A percentile compares a stretch with the other conserved stretches of the same genome.
phyloP scores from a whole-genome alignment of 2,797 vertebrate genomes.

The Lepus oiostolus region DNA sequence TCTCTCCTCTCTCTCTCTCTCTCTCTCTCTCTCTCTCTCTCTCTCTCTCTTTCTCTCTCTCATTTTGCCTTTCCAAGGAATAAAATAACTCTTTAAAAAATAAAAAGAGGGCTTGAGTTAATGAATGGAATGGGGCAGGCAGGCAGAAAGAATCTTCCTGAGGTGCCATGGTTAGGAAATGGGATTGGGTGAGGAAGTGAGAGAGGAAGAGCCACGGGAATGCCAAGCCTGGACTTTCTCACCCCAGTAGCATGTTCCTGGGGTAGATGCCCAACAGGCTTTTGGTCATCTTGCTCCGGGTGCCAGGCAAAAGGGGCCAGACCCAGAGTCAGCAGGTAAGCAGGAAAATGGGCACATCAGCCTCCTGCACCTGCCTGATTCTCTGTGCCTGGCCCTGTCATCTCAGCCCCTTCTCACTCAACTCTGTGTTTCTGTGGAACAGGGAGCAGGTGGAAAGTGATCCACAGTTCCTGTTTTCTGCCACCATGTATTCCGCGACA shows the following conservation, averaged over 20 bases:
- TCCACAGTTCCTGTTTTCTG: slow-evolving; percentile 54
- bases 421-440: neutral
- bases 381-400: neutral
- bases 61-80: too few relatives aligned
- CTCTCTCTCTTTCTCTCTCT: too few relatives aligned
- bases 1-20: too few relatives aligned
- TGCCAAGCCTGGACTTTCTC: neutral
- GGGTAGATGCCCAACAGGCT: neutral
- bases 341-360: neutral
- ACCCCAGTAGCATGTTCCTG: neutral
- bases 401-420: neutral
- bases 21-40: too few relatives aligned
- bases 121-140: neutral
- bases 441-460: slow-evolving; percentile 20
- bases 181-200: neutral
- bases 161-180: neutral
- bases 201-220: neutral
- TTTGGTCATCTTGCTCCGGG: neutral
- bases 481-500: slow-evolving; percentile 23
- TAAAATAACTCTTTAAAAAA: too few relatives aligned
- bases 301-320: neutral
- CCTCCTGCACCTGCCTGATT: neutral
- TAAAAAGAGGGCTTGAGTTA: neutral
- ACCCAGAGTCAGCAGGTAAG: neutral
- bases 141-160: neutral